A percentile compares a stretch with the other conserved stretches of the same genome.
Evolutionary conservation across 2,797 vertebrate genomes (phyloP).

Genomic region (Emys orbicularis): DNA sequence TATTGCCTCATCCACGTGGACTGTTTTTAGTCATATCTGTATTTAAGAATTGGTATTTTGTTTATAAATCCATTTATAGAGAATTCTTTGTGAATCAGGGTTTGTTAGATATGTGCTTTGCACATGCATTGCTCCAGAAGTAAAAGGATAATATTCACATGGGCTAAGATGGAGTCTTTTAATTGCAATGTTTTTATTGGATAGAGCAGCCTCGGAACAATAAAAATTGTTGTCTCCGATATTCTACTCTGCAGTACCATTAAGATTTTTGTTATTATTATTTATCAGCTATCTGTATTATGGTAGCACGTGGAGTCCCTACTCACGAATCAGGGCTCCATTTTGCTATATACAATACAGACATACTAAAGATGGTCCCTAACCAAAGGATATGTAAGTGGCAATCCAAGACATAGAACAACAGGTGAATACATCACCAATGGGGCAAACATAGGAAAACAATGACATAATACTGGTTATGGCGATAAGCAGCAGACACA

Average conservation of each 20-base stretch:
- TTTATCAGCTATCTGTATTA: neutral
- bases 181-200: neutral
- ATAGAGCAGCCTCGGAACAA: neutral
- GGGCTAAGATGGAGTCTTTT: neutral
- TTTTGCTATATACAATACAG: neutral
- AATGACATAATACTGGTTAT: neutral
- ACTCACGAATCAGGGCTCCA: neutral
- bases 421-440: neutral
- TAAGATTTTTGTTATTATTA: neutral
- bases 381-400: neutral
- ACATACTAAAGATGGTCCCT: neutral
- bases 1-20: neutral
- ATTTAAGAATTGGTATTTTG: neutral
- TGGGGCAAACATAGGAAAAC: neutral
- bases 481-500: neutral
- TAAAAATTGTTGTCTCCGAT: neutral
- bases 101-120: neutral
- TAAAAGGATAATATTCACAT: neutral
- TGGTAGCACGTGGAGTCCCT: fast-evolving
- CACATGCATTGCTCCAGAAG: neutral
- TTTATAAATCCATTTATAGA: neutral
- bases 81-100: neutral
- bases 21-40: neutral
- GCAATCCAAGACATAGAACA: neutral
- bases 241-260: neutral